Base-by-base conservation (phyloP, 2,113 vertebrate genomes). In the Dasyornis broadbenti region DNA sequence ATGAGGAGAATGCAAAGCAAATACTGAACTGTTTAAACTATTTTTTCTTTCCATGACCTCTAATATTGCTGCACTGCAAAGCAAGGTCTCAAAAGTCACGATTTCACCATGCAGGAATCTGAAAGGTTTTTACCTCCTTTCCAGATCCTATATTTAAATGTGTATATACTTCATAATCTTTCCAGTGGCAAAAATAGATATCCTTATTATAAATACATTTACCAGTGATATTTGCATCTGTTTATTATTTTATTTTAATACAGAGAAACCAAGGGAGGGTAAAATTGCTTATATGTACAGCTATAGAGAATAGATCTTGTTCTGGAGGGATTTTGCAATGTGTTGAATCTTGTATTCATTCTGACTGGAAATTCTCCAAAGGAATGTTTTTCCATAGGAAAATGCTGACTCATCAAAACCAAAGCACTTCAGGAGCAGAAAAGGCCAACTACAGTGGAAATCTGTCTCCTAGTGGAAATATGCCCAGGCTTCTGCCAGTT, bases 361-460 rank as follows among this genome's bases (percentile, higher is more conserved):
- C 50, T 70, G 59, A 90, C 90, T 96, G 90, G 94, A 93, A 92
- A 54, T 77, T 73, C 86, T 93, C 96, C 82, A 90, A 93, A 90
- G 50, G 85, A 93, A 77, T 81, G 68, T 94, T 96, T 96, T 96
- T 95, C 90, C 94, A 92, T 90, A 95, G 92, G 94, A 96, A 96
- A 96, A 85, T 44, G 90, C 84, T n/a, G 78, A 90, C 82, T 94
- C 78, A 72, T 88, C 82, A 92, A 79, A 90, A 22, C 13, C 10
- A 30, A 77, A 86, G 54, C 59, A 39, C 81, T 92, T 54, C n/a
- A 77, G 54, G 86, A 70, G 42, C 1, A 60, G 65, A 66, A 92
- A 84, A 94, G 65, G 81, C 72, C 84, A 94, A 42, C 70, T 65
- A 13, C 59, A 76, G 71, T 88, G 63, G 82, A 94, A 93, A 88